Base-by-base conservation (phyloP, 1,140 invertebrate genomes). In the Macrostomum lignano region DNA sequence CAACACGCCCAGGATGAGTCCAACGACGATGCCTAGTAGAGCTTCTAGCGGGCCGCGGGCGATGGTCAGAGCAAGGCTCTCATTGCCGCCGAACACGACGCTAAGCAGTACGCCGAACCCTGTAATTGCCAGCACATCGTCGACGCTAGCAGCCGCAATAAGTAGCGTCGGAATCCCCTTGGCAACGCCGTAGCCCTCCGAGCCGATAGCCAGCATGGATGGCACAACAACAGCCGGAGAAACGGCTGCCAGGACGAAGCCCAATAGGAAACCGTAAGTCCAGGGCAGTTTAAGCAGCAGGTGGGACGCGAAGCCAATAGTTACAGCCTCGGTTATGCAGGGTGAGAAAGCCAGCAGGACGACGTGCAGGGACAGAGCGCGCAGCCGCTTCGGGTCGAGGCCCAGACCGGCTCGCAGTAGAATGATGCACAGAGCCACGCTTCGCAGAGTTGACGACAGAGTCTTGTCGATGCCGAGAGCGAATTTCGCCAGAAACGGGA, bases 111-210 rank as follows among this genome's bases (percentile, higher is more conserved):
- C 46, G 15, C 78, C 76, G 48, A 79, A 91, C 11, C 75, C 68
- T 17, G 77, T 79, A 15, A 76, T 73, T 28, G 71, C 69, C 7
- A 72, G 51, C 15, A 76, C 67, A 54, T 76, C 72, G 52, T 77
- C 73, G 21, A 94, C 69, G 30, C 76, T 82, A 10, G 73, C 66
- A 2, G 79, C 77, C 1, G 82, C 82, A 25, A 93, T 76, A 25
- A 88, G 73, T n/a, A 91, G 58, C 0, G 82, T 88, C 1, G 82
- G 79, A 33, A 94, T 79, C 2, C 82, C 82, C 63, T 88, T 84
- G 20, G 73, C 71, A 3, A 78, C 69, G 1, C 82, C 84, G 45
- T 78, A 77, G 3, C 77, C 75, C 46, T 73, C 70, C 35, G 68
- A 65, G 9, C 76, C 64, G 6, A 93, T 59, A 25, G 70, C 62